Evolutionary conservation across 2,888 invertebrate species (phyloP).

Genomic region (Oscheius myriophilus): DNA sequence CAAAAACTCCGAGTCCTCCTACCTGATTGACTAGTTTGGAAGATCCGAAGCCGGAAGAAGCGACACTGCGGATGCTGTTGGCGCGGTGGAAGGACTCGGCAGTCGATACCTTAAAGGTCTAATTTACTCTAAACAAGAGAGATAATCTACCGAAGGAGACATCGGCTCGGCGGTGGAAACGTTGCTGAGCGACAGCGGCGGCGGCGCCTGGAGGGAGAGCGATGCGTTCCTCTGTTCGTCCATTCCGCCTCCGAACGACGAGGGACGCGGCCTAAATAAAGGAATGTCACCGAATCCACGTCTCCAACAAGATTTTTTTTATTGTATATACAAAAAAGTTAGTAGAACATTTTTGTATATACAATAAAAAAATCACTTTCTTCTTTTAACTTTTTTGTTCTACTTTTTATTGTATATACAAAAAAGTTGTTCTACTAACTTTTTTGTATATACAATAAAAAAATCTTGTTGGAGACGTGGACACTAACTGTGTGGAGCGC

Average conservation of each 20-base stretch:
- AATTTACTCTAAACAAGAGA: no score
- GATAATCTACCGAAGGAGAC: constrained; percentile 20
- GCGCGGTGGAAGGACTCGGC: constrained; percentile 41
- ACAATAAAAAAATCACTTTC: no score
- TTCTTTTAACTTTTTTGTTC: no score
- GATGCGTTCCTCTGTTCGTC: not conserved
- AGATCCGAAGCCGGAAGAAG: constrained; percentile 48
- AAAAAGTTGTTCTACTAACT: not conserved
- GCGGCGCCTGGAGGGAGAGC: not conserved
- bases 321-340: no score
- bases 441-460: no score
- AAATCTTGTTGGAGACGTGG: no score
- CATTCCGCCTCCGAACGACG: constrained; percentile 13
- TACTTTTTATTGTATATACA: no score
- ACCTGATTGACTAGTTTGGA: constrained; percentile 21
- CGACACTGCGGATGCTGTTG: constrained; percentile 40
- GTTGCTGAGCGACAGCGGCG: not conserved
- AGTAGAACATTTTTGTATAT: no score
- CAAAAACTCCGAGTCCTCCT: not conserved
- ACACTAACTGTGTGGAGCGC: no score
- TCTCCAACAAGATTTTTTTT: no score
- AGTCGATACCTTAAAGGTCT: constrained; percentile 34
- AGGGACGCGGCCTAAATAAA: constrained; percentile 2
- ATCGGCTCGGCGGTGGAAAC: constrained; percentile 12
- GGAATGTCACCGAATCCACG: no score